phyloP scores from a whole-genome alignment of 2,797 vertebrate species.

The Trichosurus vulpecula region DNA sequence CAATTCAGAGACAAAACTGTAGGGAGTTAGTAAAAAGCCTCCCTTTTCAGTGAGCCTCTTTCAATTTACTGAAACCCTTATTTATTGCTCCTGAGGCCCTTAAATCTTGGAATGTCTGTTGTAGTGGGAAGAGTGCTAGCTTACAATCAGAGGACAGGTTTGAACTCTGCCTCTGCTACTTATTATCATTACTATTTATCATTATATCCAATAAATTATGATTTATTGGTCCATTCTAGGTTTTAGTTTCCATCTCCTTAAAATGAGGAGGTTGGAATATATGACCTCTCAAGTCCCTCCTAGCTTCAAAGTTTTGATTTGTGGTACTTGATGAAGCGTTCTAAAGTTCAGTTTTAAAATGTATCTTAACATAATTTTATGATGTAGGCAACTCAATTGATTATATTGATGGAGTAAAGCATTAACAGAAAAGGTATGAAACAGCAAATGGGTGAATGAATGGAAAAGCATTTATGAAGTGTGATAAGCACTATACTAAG shows the following conservation, averaged over 20 bases:
- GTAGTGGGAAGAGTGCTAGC: not conserved
- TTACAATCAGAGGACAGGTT: not conserved
- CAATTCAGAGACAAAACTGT: not conserved
- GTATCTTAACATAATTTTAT: not conserved
- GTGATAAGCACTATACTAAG: not conserved
- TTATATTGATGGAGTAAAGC: not conserved
- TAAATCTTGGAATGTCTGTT: not conserved
- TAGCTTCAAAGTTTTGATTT: not conserved
- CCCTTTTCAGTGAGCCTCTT: not conserved
- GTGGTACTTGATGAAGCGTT: not conserved
- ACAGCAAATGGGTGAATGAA: not conserved
- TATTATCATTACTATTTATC: not conserved
- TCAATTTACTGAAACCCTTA: not conserved
- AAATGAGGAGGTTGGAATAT: not conserved
- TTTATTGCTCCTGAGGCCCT: not conserved
- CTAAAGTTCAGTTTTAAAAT: not conserved
- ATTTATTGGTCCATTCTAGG: not conserved
- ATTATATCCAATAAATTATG: not conserved
- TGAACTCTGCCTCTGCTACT: not conserved
- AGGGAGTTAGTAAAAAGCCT: not conserved
- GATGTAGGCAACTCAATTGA: not conserved
- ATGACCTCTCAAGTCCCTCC: not conserved
- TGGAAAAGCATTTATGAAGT: not conserved
- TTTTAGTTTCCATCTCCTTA: not conserved
- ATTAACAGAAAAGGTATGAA: not conserved